Base-by-base conservation (phyloP, 2,888 invertebrate genomes). In the Entomobrya multifasciata region DNA sequence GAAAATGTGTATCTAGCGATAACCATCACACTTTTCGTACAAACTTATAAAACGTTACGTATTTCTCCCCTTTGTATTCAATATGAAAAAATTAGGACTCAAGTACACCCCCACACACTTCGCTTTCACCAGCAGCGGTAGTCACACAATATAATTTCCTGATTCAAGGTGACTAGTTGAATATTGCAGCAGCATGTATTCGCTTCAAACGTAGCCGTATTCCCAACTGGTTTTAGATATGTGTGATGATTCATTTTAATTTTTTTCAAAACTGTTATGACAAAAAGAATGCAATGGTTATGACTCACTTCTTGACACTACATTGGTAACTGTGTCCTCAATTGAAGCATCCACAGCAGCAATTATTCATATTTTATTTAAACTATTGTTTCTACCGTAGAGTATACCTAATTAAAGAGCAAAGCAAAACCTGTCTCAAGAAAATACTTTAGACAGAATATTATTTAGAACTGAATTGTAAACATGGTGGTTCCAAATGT, bases 41-140 rank as follows among this genome's bases (percentile, higher is more conserved):
- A n/a, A n/a, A 47, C 47, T 36, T 8, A 36, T 8, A 36, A 36
- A 36, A 36, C 5, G 65, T 36, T 36, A 36, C 36, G 17, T 30
- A 52, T 15, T 74, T n/a, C 17, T 49, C 60, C 49, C 44, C 20
- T 67, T 67, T 67, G 67, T n/a, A n/a, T n/a, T 67, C 67, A 67
- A 44, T 20, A 44, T 44, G 57, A 22, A 44, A 76, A 49, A 60
- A 47, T 6, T 17, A 44, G 17, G 41, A 22, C 0, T 30, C 49
- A 49, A 6, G 5, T 36, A 36, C 8, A 36, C n/a, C 13, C 10
- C 6, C n/a, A 36, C 36, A 36, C 6, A 30, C 47, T 49, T 72
- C 49, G 36, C 62, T 62, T 62, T 62, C 62, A 36, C 62, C 62
- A 62, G 67, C 15, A 70, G 44, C 47, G 5, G 15, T 47, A 47